Evolutionary conservation across 2,888 invertebrate genomes (phyloP).

Genomic region (Andrena bicolor): DNA sequence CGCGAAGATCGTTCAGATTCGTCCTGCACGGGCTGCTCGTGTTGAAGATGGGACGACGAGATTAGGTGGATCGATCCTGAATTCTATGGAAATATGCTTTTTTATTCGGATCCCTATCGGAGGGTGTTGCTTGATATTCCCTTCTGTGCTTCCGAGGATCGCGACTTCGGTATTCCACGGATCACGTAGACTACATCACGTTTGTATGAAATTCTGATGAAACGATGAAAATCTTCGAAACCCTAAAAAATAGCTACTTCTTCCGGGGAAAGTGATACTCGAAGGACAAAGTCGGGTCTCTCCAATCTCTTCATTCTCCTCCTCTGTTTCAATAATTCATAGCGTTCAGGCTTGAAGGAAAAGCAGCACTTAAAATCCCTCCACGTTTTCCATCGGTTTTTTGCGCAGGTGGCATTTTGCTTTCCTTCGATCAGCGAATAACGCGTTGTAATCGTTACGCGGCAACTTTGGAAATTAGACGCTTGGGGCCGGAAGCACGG

Average conservation of each 20-base stretch:
- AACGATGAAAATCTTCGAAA: too few species aligned
- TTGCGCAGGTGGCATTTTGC: constrained; percentile 10
- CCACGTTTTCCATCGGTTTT: not conserved
- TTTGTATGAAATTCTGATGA: not conserved
- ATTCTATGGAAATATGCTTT: constrained; percentile 61
- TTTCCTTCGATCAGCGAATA: constrained; percentile 14
- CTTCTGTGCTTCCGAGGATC: constrained; percentile 17
- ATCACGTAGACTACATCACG: constrained; percentile 24
- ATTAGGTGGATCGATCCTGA: constrained; percentile 53
- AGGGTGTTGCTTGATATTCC: constrained; percentile 32
- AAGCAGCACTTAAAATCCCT: constrained; percentile 16
- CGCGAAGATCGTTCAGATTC: constrained; percentile 39
- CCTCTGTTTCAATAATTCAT: not conserved
- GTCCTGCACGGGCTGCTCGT: constrained; percentile 41
- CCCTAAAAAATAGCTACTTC: too few species aligned
- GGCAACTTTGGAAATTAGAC: constrained; percentile 38
- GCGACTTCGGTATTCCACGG: not conserved
- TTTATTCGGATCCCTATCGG: constrained; percentile 52
- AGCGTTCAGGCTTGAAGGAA: not conserved
- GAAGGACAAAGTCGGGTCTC: too few species aligned
- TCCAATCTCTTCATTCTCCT: not conserved
- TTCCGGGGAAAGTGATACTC: not conserved
- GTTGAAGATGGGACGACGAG: constrained; percentile 48
- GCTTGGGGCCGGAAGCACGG: constrained; percentile 24
- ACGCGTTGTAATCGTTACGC: constrained; percentile 45